A percentile compares a stretch with the other conserved stretches of the same genome.
Evolutionary conservation across 2,888 invertebrate species (phyloP).

Genomic region (Agrochola litura): DNA sequence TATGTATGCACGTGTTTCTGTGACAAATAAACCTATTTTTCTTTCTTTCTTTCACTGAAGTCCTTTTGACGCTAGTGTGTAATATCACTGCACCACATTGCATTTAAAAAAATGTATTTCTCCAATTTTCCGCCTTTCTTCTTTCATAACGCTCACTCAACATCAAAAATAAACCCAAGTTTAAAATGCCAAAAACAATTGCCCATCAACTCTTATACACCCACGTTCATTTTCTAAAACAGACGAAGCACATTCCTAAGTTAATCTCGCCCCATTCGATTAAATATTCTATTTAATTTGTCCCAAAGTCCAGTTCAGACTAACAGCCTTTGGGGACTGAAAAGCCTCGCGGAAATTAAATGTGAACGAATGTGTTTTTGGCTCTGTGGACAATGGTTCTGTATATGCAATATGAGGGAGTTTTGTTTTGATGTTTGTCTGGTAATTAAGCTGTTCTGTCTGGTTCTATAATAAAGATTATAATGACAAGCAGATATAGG

Average conservation of each 20-base stretch:
- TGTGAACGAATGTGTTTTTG: conserved; percentile 9
- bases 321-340: conserved; percentile 18
- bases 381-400: neutral
- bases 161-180: neutral
- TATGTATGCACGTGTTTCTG: no score
- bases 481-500: no score
- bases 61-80: no score
- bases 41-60: no score
- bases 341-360: conserved; percentile 18
- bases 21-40: no score
- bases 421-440: conserved; percentile 1
- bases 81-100: no score
- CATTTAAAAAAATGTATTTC: no score
- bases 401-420: neutral
- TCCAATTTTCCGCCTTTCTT: no score
- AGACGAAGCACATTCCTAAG: neutral
- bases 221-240: neutral
- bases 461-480: no score
- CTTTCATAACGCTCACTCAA: no score
- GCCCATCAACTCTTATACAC: neutral
- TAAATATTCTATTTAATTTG: conserved; percentile 11
- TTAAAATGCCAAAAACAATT: neutral
- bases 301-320: conserved; percentile 16
- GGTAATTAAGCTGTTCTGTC: neutral
- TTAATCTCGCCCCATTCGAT: neutral